phyloP scores from a whole-genome alignment of 53 echinoderm and acorn worm species.

The Holothuria scabra region DNA sequence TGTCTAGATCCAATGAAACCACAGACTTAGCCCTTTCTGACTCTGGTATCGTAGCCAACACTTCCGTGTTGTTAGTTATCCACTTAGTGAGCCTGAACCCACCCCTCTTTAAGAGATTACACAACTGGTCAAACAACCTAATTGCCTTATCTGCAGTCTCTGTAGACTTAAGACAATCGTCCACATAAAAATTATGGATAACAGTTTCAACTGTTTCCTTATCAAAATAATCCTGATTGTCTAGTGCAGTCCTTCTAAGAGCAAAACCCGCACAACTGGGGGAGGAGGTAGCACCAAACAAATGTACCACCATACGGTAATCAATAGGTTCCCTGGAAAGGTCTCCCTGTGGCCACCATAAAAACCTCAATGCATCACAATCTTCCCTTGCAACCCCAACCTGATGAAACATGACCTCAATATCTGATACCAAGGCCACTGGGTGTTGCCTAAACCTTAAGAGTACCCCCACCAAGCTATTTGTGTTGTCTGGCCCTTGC shows the following conservation, averaged over 20 bases:
- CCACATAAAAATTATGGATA: constrained; percentile 17
- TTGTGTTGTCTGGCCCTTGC: constrained; percentile 60
- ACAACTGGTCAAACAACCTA: constrained; percentile 18
- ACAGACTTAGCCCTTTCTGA: constrained; percentile 65
- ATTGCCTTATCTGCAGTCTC: constrained; percentile 18
- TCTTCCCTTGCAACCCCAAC: constrained; percentile 51
- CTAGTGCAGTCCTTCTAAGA: constrained; percentile 28
- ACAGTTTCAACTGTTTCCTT: constrained; percentile 27
- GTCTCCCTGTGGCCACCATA: constrained; percentile 57
- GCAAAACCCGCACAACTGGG: constrained; percentile 52
- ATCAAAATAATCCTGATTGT: constrained; percentile 10
- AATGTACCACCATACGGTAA: constrained; percentile 31
- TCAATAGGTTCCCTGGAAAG: neutral
- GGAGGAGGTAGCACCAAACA: constrained; percentile 50
- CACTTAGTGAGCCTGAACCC: too few species aligned
- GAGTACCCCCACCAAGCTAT: constrained; percentile 55
- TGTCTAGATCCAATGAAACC: constrained; percentile 46
- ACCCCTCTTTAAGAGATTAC: constrained; percentile 20
- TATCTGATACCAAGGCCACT: constrained; percentile 57
- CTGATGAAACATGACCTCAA: constrained; percentile 63
- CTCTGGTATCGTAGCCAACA: constrained; percentile 49
- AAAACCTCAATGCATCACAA: constrained; percentile 57
- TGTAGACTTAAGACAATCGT: constrained; percentile 51
- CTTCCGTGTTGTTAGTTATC: constrained; percentile 54
- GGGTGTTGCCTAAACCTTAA: constrained; percentile 48